Evolutionary conservation across 2,113 vertebrate species (phyloP).

Genomic region (Campylomormyrus tamandua): DNA sequence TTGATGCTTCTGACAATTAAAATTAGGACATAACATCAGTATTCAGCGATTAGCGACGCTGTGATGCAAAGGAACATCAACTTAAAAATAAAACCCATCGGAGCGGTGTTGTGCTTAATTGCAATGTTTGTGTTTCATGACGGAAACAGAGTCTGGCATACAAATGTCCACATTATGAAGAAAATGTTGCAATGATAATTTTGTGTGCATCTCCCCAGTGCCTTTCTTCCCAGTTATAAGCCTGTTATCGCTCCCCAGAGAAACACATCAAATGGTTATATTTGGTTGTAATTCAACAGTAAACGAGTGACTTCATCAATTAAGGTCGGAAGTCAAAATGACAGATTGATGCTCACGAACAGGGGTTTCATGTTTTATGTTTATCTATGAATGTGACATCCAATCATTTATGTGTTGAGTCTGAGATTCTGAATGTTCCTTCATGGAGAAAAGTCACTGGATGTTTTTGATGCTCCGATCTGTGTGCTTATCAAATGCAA

Average conservation of each 20-base stretch:
- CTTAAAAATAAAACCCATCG: slow-evolving; percentile 16
- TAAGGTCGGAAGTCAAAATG: background rate
- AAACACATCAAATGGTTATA: background rate
- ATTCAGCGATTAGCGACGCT: background rate
- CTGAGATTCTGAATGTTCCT: background rate
- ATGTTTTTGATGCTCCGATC: background rate
- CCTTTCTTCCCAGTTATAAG: background rate
- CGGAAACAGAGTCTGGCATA: background rate
- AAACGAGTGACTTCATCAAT: background rate
- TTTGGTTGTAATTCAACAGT: background rate
- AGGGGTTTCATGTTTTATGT: background rate
- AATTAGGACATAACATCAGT: slow-evolving; percentile 7
- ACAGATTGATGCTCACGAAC: background rate
- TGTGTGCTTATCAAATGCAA: background rate
- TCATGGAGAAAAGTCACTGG: background rate
- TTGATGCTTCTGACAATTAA: slow-evolving; percentile 17
- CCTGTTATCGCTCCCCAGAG: background rate
- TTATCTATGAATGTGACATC: background rate
- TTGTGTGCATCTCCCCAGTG: background rate
- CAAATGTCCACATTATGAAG: slow-evolving; percentile 17
- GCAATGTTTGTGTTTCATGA: slow-evolving; percentile 18
- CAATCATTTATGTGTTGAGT: background rate
- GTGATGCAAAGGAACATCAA: slow-evolving; percentile 16
- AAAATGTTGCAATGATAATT: background rate
- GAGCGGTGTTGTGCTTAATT: slow-evolving; percentile 15